Base-by-base conservation (phyloP, 2,888 invertebrate species). In the Drosophila multiciliata region DNA sequence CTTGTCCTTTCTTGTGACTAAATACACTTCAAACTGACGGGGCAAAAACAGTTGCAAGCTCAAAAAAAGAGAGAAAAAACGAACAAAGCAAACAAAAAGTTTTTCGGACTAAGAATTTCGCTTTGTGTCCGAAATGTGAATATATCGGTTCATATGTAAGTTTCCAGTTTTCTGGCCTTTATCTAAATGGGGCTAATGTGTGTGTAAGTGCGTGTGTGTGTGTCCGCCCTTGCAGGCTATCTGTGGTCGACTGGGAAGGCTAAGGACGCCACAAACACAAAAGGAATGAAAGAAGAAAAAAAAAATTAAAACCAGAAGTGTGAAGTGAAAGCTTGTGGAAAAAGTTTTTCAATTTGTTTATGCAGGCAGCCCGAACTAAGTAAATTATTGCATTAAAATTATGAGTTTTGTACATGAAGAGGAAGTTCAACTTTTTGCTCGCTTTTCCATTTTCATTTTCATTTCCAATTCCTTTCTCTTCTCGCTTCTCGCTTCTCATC, bases 261-360 rank as follows among this genome's bases (percentile, higher is more conserved):
- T 40, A n/a, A 26, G 15, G 23, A 11, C 38, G n/a, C n/a, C n/a
- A n/a, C 48, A n/a, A 36, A 35, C 49, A 61, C 45, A 42, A 45
- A 48, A 11, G 29, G 1, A 29, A n/a, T 32, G n/a, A 29, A 55
- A 11, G 11, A 55, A 8, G 38, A n/a, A 17, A 26, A 26, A 36
- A 11, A 8, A 23, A 23, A 20, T 17, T 1, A 32, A 33, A 20
- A 54, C 5, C 29, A 52, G 54, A 62, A 75, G 77, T 73, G 76
- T 68, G 75, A 83, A 74, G 78, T 80, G 77, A 77, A 83, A 84
- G 84, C 76, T 79, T 71, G 72, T 73, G 63, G 67, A 68, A 76
- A 85, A 89, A 85, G 73, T 87, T 89, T 87, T 89, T 82, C 89
- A 89, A 89, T 88, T 87, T 89, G 83, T 88, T 88, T 90, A 83